A percentile compares a stretch with the other conserved stretches of the same genome.
phyloP scores from a whole-genome alignment of 2,888 invertebrate genomes.

The Protophormia terraenovae region DNA sequence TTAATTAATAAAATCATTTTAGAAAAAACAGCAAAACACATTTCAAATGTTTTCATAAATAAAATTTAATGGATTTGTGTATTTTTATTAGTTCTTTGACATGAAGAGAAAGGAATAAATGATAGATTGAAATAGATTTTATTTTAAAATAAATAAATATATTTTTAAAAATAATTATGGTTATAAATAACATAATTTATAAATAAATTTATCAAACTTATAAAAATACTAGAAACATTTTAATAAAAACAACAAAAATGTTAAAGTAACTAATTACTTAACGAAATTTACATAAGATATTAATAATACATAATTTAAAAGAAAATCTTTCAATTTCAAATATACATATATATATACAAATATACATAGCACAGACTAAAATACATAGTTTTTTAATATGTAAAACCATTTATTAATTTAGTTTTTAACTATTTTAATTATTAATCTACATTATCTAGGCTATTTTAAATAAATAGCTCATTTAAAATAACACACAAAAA shows the following conservation, averaged over 20 bases:
- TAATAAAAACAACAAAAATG: no score
- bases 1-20: background rate
- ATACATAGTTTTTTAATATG: no score
- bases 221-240: no score
- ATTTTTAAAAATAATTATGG: background rate
- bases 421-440: no score
- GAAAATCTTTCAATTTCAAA: no score
- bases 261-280: no score
- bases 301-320: no score
- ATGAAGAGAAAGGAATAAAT: background rate
- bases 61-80: background rate
- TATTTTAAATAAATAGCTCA: background rate
- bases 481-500: slow-evolving; percentile 1
- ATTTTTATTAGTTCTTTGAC: background rate
- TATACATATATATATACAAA: no score
- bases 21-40: background rate
- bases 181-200: background rate
- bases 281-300: no score
- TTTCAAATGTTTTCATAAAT: background rate
- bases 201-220: no score
- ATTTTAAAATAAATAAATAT: background rate
- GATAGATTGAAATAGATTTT: background rate
- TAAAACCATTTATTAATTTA: no score
- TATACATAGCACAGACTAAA: no score
- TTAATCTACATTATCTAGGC: background rate